Percentiles rank a stretch among this genome's conserved stretches.
phyloP scores from a whole-genome alignment of 2,888 invertebrate genomes.

The Trypoxylon attenuatum region DNA sequence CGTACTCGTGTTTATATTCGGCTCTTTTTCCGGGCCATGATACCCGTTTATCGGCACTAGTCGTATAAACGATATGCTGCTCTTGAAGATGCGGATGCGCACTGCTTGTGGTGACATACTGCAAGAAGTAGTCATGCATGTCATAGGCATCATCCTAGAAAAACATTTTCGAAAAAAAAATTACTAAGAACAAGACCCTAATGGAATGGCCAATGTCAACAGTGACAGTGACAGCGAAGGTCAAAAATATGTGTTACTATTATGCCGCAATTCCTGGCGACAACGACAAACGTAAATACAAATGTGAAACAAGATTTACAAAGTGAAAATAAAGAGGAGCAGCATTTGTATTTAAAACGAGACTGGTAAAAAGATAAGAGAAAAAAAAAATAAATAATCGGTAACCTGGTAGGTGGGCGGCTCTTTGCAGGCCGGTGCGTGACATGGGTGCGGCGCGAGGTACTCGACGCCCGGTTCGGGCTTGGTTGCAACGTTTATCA shows the following conservation, averaged over 20 bases:
- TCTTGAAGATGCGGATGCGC: constrained; percentile 74
- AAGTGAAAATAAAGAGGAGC: too few relatives aligned
- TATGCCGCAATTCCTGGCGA: too few relatives aligned
- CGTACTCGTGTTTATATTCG: constrained; percentile 77
- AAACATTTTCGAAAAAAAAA: constrained; percentile 56
- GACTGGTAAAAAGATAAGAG: neutral
- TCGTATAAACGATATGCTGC: constrained; percentile 75
- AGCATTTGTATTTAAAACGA: too few relatives aligned
- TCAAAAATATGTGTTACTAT: too few relatives aligned
- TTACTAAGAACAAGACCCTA: constrained; percentile 32
- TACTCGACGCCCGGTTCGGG: constrained; percentile 78
- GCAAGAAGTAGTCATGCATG: constrained; percentile 73
- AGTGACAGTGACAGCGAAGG: neutral
- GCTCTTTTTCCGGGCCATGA: constrained; percentile 76
- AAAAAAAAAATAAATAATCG: neutral
- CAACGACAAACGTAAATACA: too few relatives aligned
- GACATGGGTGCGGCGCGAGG: constrained; percentile 74
- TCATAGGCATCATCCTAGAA: constrained; percentile 72
- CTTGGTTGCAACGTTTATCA: constrained; percentile 78
- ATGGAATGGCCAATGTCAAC: neutral
- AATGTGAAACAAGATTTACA: too few relatives aligned
- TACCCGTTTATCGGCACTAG: constrained; percentile 77
- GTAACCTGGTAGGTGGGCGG: constrained; percentile 73
- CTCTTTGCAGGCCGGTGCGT: constrained; percentile 77
- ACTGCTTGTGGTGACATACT: constrained; percentile 74